These are phyloP conservation scores for Florisuga fusca DNA, from an alignment of 2,797 vertebrate species.

Conservation along the genomic window DNA sequence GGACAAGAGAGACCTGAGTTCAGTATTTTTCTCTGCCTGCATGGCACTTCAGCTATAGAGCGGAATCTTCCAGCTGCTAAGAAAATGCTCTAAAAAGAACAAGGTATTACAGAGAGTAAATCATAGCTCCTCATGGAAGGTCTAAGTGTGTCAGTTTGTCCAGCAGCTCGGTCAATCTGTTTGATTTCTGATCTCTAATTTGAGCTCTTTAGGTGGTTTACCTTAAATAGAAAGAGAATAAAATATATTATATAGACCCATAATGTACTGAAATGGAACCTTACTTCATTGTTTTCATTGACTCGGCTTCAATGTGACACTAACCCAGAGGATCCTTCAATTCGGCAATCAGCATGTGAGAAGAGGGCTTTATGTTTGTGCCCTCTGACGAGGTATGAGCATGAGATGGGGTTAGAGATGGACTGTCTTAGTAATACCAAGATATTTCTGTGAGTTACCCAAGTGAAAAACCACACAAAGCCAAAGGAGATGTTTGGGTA, in stretches of 20 bases:
- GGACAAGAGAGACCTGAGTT: not conserved
- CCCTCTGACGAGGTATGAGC: accelerated
- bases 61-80: not conserved
- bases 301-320: not conserved
- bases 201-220: not conserved
- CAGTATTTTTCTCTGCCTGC: not conserved
- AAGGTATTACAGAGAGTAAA: not conserved
- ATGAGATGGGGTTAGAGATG: not conserved
- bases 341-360: not conserved
- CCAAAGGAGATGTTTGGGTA: not conserved
- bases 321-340: not conserved
- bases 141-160: not conserved
- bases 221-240: not conserved
- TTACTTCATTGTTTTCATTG: not conserved
- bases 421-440: not conserved
- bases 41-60: not conserved
- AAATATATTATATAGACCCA: not conserved
- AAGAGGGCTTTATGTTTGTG: not conserved
- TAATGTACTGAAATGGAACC: not conserved
- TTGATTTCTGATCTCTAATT: not conserved
- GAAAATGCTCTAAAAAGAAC: not conserved
- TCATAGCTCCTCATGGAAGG: not conserved
- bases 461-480: not conserved
- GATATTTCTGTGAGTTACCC: not conserved
- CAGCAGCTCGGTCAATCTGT: not conserved